Evolutionary conservation across 2,113 vertebrate species (phyloP).

Genomic region (Aviceda subcristata): DNA sequence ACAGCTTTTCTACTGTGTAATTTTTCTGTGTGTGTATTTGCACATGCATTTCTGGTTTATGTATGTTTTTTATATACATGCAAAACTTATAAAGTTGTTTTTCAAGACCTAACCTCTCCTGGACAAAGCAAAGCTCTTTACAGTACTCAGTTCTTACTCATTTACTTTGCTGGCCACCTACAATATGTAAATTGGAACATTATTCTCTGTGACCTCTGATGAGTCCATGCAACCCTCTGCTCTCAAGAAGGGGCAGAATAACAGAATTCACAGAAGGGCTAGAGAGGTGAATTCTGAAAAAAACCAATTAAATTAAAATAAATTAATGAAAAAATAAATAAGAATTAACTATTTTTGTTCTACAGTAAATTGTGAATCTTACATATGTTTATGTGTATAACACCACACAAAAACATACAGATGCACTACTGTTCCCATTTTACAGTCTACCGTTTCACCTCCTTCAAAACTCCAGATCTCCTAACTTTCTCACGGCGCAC

Average conservation of each 20-base stretch:
- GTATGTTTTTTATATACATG: background rate
- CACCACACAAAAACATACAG: background rate
- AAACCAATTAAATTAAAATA: background rate
- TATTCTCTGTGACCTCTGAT: background rate
- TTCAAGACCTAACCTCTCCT: background rate
- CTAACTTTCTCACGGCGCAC: background rate
- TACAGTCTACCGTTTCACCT: background rate
- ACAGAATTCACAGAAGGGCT: background rate
- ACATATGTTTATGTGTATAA: background rate
- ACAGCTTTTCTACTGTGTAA: background rate
- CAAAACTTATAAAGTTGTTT: background rate
- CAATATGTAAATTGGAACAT: background rate
- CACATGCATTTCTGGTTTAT: background rate
- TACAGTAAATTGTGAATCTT: background rate
- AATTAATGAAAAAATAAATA: background rate
- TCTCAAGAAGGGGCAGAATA: background rate
- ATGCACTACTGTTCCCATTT: background rate
- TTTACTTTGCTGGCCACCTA: background rate
- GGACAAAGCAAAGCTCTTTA: background rate
- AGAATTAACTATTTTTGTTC: background rate
- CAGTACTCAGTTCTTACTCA: background rate
- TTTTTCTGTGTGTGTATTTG: background rate
- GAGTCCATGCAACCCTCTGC: background rate
- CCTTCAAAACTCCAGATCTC: background rate
- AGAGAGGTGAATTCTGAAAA: background rate